A percentile compares a stretch with the other conserved stretches of the same genome.
phyloP scores from a whole-genome alignment of 2,797 vertebrate genomes.

The Macropodus opercularis region DNA sequence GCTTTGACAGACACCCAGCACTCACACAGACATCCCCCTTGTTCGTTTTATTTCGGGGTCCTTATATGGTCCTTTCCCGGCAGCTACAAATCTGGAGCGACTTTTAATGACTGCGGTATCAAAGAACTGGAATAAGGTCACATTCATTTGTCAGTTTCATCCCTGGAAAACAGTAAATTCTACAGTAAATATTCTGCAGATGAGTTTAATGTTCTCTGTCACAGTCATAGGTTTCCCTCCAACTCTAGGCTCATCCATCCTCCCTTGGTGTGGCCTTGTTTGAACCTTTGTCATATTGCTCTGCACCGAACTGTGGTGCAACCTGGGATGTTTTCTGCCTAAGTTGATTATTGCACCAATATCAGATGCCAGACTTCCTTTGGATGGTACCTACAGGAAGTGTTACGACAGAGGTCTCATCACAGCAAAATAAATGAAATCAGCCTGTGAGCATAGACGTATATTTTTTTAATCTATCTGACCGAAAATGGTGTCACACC shows the following conservation, averaged over 20 bases:
- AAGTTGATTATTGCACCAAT: slow-evolving; percentile 73
- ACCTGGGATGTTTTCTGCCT: slow-evolving; percentile 55
- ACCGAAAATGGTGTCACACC: slow-evolving; percentile 45
- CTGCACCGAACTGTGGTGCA: slow-evolving; percentile 64
- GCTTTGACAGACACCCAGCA: slow-evolving; percentile 82
- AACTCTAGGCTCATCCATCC: not conserved
- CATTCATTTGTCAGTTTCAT: too few relatives aligned
- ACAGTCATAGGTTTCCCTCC: not conserved
- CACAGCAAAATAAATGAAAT: slow-evolving; percentile 60
- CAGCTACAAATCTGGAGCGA: slow-evolving; percentile 40
- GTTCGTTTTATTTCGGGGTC: slow-evolving; percentile 69
- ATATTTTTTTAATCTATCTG: slow-evolving; percentile 52
- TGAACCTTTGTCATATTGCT: slow-evolving; percentile 66
- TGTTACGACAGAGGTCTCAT: slow-evolving; percentile 61
- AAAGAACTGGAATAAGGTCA: too few relatives aligned
- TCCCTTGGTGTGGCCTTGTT: slow-evolving; percentile 24
- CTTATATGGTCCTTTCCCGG: slow-evolving; percentile 43
- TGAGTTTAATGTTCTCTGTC: not conserved
- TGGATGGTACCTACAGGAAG: slow-evolving; percentile 79
- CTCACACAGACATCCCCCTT: slow-evolving; percentile 77
- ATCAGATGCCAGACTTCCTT: slow-evolving; percentile 79
- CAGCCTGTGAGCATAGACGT: slow-evolving; percentile 54
- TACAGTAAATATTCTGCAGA: not conserved
- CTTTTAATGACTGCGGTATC: slow-evolving; percentile 42
- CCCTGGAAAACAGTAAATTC: too few relatives aligned